phyloP scores from a whole-genome alignment of 1,140 invertebrate genomes.

The Tetramorium alpestre region DNA sequence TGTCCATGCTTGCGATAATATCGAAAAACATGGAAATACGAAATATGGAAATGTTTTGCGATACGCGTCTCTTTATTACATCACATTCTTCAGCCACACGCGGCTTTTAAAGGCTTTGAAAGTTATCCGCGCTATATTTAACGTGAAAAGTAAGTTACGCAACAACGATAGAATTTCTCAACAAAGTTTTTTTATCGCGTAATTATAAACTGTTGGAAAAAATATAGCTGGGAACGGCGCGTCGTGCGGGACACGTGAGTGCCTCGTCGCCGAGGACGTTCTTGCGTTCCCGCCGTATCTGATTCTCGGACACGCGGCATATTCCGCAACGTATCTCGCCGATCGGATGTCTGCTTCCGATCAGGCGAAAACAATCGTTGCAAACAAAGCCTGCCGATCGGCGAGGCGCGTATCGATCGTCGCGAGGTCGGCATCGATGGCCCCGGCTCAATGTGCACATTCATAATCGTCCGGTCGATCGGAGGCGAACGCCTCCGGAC shows the following conservation, averaged over 20 bases:
- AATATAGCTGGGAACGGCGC: not conserved
- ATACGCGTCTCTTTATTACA: not conserved
- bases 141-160: not conserved
- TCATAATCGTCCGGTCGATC: conserved; percentile 57
- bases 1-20: not conserved
- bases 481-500: conserved; percentile 37
- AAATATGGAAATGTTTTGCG: not conserved
- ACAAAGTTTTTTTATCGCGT: not conserved
- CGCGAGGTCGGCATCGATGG: not conserved
- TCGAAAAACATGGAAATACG: not conserved
- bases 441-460: conserved; percentile 28
- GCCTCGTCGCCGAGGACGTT: not conserved
- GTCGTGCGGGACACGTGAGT: not conserved
- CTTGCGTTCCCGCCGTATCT: conserved; percentile 17
- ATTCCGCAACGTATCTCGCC: conserved; percentile 25
- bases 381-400: conserved; percentile 27
- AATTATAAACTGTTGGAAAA: conserved; percentile 14
- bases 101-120: not conserved
- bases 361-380: conserved; percentile 54
- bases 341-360: conserved; percentile 55
- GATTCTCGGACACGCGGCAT: not conserved
- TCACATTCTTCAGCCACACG: not conserved
- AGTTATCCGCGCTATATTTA: not conserved
- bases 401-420: conserved; percentile 33
- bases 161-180: not conserved